These are phyloP conservation scores for Lasius platythorax DNA, from an alignment of 2,888 invertebrate genomes.

Conservation along the genomic window DNA sequence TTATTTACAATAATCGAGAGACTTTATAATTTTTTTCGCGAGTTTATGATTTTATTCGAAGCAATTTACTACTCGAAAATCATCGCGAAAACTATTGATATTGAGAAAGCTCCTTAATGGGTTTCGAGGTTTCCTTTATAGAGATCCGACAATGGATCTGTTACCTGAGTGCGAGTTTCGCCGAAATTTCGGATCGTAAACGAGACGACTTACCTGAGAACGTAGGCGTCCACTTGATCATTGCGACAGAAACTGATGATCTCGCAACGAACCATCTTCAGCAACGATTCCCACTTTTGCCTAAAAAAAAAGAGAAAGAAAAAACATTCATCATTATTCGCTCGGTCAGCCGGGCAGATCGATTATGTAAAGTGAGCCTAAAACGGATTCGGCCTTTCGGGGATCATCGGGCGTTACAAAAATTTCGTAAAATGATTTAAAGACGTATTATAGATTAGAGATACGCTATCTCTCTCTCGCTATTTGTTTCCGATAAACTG, in stretches of 20 bases:
- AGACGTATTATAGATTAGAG: background rate
- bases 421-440: background rate
- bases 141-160: background rate
- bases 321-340: slow-evolving; percentile 18
- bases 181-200: background rate
- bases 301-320: slow-evolving; percentile 86
- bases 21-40: background rate
- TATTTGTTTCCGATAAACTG: background rate
- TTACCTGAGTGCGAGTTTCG: background rate
- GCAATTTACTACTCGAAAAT: background rate
- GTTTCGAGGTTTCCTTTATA: background rate
- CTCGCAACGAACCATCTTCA: slow-evolving; percentile 97
- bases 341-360: background rate
- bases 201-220: slow-evolving; percentile 91
- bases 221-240: slow-evolving; percentile 97
- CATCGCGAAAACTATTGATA: background rate
- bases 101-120: background rate
- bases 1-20: background rate
- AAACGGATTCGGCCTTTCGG: background rate
- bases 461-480: too few relatives aligned
- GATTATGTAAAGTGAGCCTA: background rate
- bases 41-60: background rate
- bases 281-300: slow-evolving; percentile 94
- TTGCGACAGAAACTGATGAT: slow-evolving; percentile 97
- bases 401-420: background rate